Evolutionary conservation across 2,113 vertebrate genomes (phyloP).

Genomic region (Atherinomorus stipes): DNA sequence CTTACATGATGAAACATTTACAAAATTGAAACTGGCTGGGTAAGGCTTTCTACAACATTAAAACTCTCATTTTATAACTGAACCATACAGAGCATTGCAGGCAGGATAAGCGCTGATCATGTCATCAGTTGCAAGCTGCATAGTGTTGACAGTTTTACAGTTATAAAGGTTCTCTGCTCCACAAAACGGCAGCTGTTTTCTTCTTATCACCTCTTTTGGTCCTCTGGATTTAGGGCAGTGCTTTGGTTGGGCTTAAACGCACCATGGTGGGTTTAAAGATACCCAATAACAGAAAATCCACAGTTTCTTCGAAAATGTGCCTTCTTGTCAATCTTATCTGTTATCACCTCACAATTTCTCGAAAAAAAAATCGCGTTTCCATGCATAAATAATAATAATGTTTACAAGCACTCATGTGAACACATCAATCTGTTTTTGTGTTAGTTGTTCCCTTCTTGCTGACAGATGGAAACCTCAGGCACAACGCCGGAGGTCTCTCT

Average conservation of each 20-base stretch:
- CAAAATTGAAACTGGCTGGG: conserved; percentile 47
- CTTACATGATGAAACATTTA: conserved; percentile 49
- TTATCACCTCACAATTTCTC: conserved; percentile 33
- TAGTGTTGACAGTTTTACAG: conserved; percentile 31
- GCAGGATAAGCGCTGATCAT: conserved; percentile 3
- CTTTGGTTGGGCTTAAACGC: conserved; percentile 37
- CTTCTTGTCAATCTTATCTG: conserved; percentile 43
- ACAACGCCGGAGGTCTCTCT: conserved; percentile 65
- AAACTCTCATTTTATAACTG: conserved; percentile 41
- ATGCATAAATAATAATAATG: conserved; percentile 37
- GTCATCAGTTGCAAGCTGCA: conserved; percentile 5
- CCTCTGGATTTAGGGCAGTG: conserved; percentile 39
- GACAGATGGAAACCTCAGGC: conserved; percentile 80
- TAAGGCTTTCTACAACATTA: conserved; percentile 25
- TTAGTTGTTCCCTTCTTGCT: conserved; percentile 59
- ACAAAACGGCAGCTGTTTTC: conserved; percentile 28
- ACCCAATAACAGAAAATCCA: conserved; percentile 43
- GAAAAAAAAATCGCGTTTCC: conserved; percentile 12
- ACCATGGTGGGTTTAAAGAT: conserved; percentile 38
- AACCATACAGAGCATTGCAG: conserved; percentile 28
- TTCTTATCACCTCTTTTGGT: conserved; percentile 42
- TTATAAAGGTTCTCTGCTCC: conserved; percentile 27
- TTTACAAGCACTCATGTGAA: conserved; percentile 38
- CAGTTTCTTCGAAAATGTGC: conserved; percentile 23
- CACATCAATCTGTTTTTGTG: conserved; percentile 55